A percentile compares a stretch with the other conserved stretches of the same genome.
Conservation (phyloP, 2,113 vertebrate species). For the Petrocephalus microphthalmus region DNA sequence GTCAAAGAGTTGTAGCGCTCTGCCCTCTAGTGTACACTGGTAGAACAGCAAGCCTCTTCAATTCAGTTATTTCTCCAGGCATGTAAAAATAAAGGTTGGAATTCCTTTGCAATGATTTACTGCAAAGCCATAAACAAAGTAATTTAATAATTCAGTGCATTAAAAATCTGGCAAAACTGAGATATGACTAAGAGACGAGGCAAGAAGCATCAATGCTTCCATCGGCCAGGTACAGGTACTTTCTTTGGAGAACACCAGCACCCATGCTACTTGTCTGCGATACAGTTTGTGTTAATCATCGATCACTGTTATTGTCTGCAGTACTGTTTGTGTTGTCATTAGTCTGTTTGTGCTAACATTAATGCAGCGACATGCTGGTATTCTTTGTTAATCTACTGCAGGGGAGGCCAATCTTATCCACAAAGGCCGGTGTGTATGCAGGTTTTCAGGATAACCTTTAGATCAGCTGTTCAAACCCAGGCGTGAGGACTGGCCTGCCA, state of each 20-base stretch:
- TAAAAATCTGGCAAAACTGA: not conserved
- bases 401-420: too few species aligned
- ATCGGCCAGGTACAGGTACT: not conserved
- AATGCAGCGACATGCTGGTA: not conserved
- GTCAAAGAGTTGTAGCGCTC: slow-evolving; percentile 17
- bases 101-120: not conserved
- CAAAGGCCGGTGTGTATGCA: too few species aligned
- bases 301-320: not conserved
- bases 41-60: not conserved
- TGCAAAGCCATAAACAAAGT: not conserved
- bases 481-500: too few species aligned
- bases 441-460: too few species aligned
- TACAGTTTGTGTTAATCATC: not conserved
- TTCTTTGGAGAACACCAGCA: not conserved
- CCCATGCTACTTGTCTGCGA: not conserved
- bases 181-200: not conserved
- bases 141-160: not conserved
- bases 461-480: too few species aligned
- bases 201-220: not conserved
- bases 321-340: not conserved
- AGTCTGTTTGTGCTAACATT: too few species aligned
- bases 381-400: not conserved
- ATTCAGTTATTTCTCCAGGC: not conserved
- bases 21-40: slow-evolving; percentile 37
- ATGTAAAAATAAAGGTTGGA: not conserved